Evolutionary conservation across 2,888 invertebrate genomes (phyloP), one percentile per base, ranked within the genome.

Genomic region (Drosophila ezoana): DNA sequence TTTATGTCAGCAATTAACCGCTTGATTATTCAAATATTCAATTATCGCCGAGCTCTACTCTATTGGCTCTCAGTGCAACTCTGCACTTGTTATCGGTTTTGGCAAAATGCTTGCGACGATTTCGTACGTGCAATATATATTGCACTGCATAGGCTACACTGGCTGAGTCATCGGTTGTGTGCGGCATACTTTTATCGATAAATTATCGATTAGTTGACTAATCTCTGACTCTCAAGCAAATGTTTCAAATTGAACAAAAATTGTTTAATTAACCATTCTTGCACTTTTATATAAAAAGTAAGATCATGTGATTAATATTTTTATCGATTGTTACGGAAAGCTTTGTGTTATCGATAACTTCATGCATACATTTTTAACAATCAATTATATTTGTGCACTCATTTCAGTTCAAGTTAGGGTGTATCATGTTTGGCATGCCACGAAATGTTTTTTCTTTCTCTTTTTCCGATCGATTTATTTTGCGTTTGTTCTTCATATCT

Each of bases 131-230:
- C 40, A 41, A 18, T 32, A 43, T 11, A 20, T 6, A 43, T 18
- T 23, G 33, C 33, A 16, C 8, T 18, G 18, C n/a, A 35, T 23
- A n/a, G 18, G 9, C 8, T 38, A 28, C 13, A 13, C 9, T 32
- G 1, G 8, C 13, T 23, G 37, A n/a, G 38, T 11, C 16, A 38
- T 37, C 10, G 23, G 11, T 10, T 38, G 10, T 44, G 16, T n/a
- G 14, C 33, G 13, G 28, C 51, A 28, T 16, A n/a, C n/a, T 11
- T 14, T 20, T 33, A 43, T 54, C 54, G 54, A 54, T 54, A 54
- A 54, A 35, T 35, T 35, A 57, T 57, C 37, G 37, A 38, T 16
- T 9, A 14, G 23, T 4, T 53, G 20, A 20, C 4, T 20, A n/a
- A n/a, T 20, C 3, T 2, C 20, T 20, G 20, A 3, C 20, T 20